Evolutionary conservation across 2,113 vertebrate species (phyloP), one percentile per base, ranked within the genome.

Genomic region (Camelus dromedarius): DNA sequence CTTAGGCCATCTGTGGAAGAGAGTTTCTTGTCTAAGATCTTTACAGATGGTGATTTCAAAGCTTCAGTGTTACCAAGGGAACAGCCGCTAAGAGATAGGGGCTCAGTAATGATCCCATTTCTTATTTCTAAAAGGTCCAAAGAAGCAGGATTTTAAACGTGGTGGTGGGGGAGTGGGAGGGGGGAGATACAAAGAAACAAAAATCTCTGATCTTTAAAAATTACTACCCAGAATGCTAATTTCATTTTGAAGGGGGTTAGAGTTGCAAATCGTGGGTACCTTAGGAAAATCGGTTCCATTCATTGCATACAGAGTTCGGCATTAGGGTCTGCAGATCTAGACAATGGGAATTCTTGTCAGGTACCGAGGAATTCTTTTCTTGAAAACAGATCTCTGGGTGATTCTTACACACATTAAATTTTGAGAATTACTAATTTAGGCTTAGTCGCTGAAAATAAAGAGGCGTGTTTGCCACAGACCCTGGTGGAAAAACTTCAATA

Each of bases 41-140:
- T 54, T 76, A 95, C 22, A 96, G 89, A 69, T 79, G 30, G 18
- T 83, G 38, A 92, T 89, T 80, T 77, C 46, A 84, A 66, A 93
- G 72, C 14, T 76, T 83, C 30, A 56, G 18, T 64, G 52, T 88
- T 88, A 75, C 66, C 20, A 58, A 80, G 72, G 38, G 66, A 92
- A 84, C 4, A 70, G 24, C 58, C 50, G 83, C 48, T 69, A 67
- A 76, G 76, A 81, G 70, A 72, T 28, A 32, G 67, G 62, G 42
- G n/a, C 28, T 80, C 32, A 52, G 35, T 50, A 52, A 64, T 82
- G 7, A 14, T 76, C 16, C 16, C n/a, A 85, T 70, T 92, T 56
- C 67, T 66, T 72, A 82, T 82, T 92, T 96, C 69, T 48, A 72
- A 48, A 15, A 82, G 42, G 38, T 67, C 35, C 75, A 72, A 62